phyloP scores from a whole-genome alignment of 2,888 invertebrate species.

The Megalurothrips usitatus region DNA sequence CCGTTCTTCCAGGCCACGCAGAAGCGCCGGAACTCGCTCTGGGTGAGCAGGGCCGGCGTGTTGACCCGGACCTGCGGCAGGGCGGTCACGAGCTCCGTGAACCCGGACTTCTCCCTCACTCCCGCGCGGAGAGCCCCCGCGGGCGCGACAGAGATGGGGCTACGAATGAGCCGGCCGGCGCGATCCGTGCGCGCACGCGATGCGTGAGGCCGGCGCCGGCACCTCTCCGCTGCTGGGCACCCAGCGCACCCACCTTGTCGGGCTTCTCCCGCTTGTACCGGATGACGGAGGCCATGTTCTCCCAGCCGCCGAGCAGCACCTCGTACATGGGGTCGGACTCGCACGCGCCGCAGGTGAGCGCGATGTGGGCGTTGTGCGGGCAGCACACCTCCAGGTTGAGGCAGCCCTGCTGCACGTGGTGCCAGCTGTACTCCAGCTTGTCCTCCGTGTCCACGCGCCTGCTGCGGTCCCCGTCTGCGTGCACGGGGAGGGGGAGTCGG shows the following conservation, averaged over 20 bases:
- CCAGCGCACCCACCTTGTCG: slow-evolving; percentile 53
- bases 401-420: slow-evolving; percentile 53
- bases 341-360: slow-evolving; percentile 53
- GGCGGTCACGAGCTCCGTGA: no score
- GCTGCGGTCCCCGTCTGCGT: slow-evolving; percentile 18
- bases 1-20: slow-evolving; percentile 56
- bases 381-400: slow-evolving; percentile 57
- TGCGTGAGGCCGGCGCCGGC: no score
- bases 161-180: no score
- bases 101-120: no score
- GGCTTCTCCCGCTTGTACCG: slow-evolving; percentile 59
- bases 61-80: slow-evolving; percentile 55
- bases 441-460: slow-evolving; percentile 43
- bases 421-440: slow-evolving; percentile 57
- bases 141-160: no score
- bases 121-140: no score
- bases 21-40: slow-evolving; percentile 55
- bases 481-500: no score
- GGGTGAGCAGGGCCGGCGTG: slow-evolving; percentile 56
- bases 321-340: slow-evolving; percentile 62
- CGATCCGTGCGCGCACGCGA: no score
- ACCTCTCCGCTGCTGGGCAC: no score
- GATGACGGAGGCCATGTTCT: slow-evolving; percentile 60
- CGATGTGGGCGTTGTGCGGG: slow-evolving; percentile 61
- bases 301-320: slow-evolving; percentile 65